These are phyloP conservation scores for Urocitellus parryii DNA, from an alignment of 2,113 vertebrate genomes.

Conservation along the genomic window DNA sequence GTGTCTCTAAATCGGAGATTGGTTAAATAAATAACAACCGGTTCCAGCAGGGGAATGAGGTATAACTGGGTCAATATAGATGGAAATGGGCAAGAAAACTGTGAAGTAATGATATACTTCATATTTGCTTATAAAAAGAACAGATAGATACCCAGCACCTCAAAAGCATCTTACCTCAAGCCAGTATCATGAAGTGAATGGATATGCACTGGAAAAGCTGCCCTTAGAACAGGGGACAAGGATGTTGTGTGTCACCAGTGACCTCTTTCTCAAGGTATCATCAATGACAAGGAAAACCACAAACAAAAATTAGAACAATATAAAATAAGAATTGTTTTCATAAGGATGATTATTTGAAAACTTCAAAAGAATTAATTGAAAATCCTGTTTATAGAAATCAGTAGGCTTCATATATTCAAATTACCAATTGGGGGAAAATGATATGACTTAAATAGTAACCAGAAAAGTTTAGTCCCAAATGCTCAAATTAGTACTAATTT, in stretches of 20 bases:
- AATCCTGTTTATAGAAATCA: neutral
- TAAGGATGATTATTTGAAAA: neutral
- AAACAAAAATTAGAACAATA: neutral
- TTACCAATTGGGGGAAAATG: neutral
- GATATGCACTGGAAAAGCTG: neutral
- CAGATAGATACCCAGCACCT: neutral
- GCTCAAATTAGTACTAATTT: slow-evolving; percentile 36
- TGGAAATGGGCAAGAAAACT: neutral
- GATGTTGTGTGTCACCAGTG: too few species aligned
- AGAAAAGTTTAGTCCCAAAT: neutral
- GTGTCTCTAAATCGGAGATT: neutral
- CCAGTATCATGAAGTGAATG: neutral
- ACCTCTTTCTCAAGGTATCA: neutral
- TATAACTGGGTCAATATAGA: neutral
- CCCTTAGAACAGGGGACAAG: neutral
- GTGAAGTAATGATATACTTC: neutral
- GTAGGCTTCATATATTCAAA: slow-evolving; percentile 12
- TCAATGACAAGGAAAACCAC: neutral
- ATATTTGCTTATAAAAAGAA: neutral
- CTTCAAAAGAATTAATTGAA: neutral
- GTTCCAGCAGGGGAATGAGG: neutral
- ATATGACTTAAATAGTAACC: neutral
- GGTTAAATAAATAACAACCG: neutral
- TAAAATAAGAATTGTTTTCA: neutral
- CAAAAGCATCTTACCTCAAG: neutral